Evolutionary conservation across 2,113 vertebrate genomes (phyloP), one percentile per base, ranked within the genome.

Genomic region (Onychorhynchus coronatus): DNA sequence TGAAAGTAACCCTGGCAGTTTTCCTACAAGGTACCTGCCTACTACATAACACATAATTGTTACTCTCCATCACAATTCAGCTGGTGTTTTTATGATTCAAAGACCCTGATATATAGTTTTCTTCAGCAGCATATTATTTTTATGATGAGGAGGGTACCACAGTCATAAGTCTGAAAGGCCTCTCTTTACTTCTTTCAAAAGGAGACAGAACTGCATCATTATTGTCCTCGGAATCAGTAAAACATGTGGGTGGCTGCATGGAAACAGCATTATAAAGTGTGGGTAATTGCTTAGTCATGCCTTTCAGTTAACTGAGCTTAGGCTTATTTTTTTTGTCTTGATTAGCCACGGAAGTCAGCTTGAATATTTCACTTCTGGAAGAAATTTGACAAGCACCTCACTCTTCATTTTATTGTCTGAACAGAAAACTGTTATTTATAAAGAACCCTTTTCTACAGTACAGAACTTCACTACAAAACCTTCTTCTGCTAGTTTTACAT

Each of bases 301-400:
- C 63, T 96, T 96, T 96, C 89, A 85, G 65, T 79, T 86, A 93
- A 91, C 83, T 74, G 74, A 58, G 73, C 84, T 87, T 85, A 71
- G 50, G 39, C 71, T 94, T 95, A 86, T 63, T 84, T 93, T 82
- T 82, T 96, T 91, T 86, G 92, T 80, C 86, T 92, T 50, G 91
- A 94, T 96, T 92, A 89, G 85, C 50, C 62, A 92, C 0, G 18
- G 82, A 79, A 93, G 84, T 71, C 89, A 95, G 50, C 47, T 67
- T 76, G 86, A 89, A 93, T 75, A 73, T 88, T 96, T 93, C 93
- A 88, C 59, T 93, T 89, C 78, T 73, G 35, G 27, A 61, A 72
- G 37, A 80, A 80, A 89, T 89, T 85, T 82, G 37, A 67, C 35
- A 56, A 61, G 37, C 42, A 76, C 66, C 83, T 77, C 68, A 53